Evolutionary conservation across 2,113 vertebrate species (phyloP), one percentile per base, ranked within the genome.

Genomic region (Scomber colias): DNA sequence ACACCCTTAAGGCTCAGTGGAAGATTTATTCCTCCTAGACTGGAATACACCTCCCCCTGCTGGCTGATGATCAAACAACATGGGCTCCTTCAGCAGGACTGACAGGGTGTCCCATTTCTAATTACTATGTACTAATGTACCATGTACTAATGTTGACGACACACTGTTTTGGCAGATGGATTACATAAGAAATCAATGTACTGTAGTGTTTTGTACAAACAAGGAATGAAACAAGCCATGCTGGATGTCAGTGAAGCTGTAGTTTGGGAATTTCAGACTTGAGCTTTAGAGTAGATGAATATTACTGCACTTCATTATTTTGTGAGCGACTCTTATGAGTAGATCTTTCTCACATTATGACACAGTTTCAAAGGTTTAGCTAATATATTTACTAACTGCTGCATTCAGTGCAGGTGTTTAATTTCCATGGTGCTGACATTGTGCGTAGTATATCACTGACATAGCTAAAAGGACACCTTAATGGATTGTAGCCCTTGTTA

Each of bases 21-120:
- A 59, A 54, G 35, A 81, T 68, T 40, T 68, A 66, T 75, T 81
- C 57, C 75, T 67, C 3, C 11, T 44, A 83, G 77, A 75, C 60
- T 54, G 16, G 62, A 57, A 53, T 53, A 77, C 57, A 5, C 80
- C 75, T 57, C 75, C 83, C 62, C 70, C 77, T 86, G 81, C 77
- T 90, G 89, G 86, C 86, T 80, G 71, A 83, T 57, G 74, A 90
- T 84, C 84, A 87, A 81, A 84, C 87, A 90, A 78, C 90, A 84
- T 24, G 61, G 27, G 49, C 68, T 84, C 19, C 0, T 71, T 82
- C 4, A 60, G 71, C 59, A 61, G 72, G 21, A 64, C 70, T 76
- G 83, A 62, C 71, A 75, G 81, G 81, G 63, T n/a, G 83, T 77
- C 83, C 75, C 73, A 74, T 4, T 86, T 84, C 71, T 82, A 79